Evolutionary conservation across 2,797 vertebrate genomes (phyloP).

Genomic region (Spinus pinus): DNA sequence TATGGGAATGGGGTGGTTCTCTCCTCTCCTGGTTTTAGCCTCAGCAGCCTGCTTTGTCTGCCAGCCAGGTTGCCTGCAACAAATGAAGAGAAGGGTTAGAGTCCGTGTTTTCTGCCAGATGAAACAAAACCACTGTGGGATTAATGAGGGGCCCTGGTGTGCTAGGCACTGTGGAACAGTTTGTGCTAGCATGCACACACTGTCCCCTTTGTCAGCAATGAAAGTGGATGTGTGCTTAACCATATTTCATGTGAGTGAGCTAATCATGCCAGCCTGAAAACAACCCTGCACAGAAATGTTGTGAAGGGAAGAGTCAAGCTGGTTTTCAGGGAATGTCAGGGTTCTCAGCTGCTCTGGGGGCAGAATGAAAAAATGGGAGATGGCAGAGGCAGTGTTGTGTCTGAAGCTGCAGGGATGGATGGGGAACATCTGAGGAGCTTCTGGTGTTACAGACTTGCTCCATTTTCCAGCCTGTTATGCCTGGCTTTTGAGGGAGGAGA

Average conservation of each 20-base stretch:
- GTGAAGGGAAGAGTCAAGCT: neutral
- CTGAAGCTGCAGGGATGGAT: neutral
- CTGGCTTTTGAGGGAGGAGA: neutral
- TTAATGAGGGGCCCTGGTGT: neutral
- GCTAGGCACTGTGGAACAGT: neutral
- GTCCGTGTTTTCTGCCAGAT: fast-evolving
- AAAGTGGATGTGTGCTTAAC: neutral
- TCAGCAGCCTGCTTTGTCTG: neutral
- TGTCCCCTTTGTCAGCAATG: fast-evolving
- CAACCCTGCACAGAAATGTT: neutral
- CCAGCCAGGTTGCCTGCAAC: neutral
- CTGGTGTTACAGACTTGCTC: neutral
- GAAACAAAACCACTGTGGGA: neutral
- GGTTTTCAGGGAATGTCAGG: neutral
- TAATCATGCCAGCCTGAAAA: neutral
- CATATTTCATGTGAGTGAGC: fast-evolving
- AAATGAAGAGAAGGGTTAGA: neutral
- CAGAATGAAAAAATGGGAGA: neutral
- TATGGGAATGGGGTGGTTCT: neutral
- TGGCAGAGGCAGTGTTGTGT: neutral
- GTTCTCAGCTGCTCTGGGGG: neutral
- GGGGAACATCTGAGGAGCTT: neutral
- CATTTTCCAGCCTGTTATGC: neutral
- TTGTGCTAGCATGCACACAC: neutral
- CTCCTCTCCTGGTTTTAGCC: neutral